phyloP scores from a whole-genome alignment of 2,888 invertebrate species.

The Conchocele bisecta region DNA sequence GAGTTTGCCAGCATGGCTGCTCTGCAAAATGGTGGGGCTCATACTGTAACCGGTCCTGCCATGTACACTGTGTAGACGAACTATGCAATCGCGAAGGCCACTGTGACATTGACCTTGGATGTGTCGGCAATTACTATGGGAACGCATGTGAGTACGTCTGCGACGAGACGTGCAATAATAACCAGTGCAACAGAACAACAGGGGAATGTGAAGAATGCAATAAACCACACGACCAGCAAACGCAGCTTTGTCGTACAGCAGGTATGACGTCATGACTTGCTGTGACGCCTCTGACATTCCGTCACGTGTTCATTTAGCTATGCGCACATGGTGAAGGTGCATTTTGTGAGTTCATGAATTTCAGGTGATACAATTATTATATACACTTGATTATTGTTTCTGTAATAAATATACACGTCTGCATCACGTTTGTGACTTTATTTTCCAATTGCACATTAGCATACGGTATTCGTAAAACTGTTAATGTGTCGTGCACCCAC shows the following conservation, averaged over 20 bases:
- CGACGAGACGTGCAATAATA: slow-evolving; percentile 15
- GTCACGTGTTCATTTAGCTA: background rate
- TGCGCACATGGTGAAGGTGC: too few relatives aligned
- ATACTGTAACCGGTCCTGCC: slow-evolving; percentile 28
- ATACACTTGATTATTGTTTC: too few relatives aligned
- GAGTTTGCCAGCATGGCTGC: slow-evolving; percentile 34
- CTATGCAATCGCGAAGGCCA: slow-evolving; percentile 24
- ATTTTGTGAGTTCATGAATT: too few relatives aligned
- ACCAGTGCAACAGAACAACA: slow-evolving; percentile 20
- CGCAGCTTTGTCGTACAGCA: slow-evolving; percentile 21
- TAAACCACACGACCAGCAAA: background rate
- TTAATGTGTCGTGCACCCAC: too few relatives aligned
- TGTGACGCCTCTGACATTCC: background rate
- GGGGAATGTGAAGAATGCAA: slow-evolving; percentile 27
- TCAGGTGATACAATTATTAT: too few relatives aligned
- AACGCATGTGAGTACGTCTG: slow-evolving; percentile 18
- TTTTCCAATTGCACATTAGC: too few relatives aligned
- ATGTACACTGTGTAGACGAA: slow-evolving; percentile 10
- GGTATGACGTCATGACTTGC: background rate
- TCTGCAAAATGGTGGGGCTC: slow-evolving; percentile 20
- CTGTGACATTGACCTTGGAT: slow-evolving; percentile 24
- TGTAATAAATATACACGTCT: too few relatives aligned
- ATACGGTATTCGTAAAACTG: too few relatives aligned
- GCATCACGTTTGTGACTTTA: too few relatives aligned
- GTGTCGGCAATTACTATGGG: slow-evolving; percentile 26